These are phyloP conservation scores for Latrodectus hesperus DNA, from an alignment of 2,888 invertebrate genomes.

Conservation along the genomic window DNA sequence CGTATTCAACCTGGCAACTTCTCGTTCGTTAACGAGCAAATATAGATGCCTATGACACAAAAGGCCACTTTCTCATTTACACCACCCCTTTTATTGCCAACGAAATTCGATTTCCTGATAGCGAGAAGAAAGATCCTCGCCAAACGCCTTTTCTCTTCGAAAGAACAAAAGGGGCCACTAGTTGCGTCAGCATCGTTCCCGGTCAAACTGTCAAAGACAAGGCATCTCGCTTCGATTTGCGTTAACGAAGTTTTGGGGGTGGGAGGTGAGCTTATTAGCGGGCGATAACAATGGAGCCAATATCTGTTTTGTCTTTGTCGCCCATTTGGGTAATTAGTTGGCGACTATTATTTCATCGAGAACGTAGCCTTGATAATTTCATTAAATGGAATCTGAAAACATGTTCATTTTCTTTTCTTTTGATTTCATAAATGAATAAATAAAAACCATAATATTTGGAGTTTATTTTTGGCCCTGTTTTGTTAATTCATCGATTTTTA, in stretches of 20 bases:
- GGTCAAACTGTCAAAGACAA: not conserved
- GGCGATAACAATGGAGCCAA: not conserved
- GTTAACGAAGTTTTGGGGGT: not conserved
- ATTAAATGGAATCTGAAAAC: too few relatives aligned
- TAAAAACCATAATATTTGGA: too few relatives aligned
- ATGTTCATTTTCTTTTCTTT: too few relatives aligned
- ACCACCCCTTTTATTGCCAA: not conserved
- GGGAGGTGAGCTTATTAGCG: not conserved
- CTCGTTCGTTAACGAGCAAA: not conserved
- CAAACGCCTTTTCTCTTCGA: not conserved
- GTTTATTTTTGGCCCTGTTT: too few relatives aligned
- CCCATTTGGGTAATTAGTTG: not conserved
- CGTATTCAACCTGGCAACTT: not conserved
- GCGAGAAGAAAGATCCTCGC: not conserved
- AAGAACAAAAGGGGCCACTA: not conserved
- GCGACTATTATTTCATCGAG: not conserved
- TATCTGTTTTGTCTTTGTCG: not conserved
- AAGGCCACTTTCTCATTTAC: constrained; percentile 1
- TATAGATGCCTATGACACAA: not conserved
- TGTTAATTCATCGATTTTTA: too few relatives aligned
- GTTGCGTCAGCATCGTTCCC: not conserved
- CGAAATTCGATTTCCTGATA: constrained; percentile 4
- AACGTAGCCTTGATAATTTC: too few relatives aligned
- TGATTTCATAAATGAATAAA: too few relatives aligned
- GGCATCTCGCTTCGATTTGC: not conserved